phyloP scores from a whole-genome alignment of 2,113 vertebrate species.

The Pleuronectes platessa region DNA sequence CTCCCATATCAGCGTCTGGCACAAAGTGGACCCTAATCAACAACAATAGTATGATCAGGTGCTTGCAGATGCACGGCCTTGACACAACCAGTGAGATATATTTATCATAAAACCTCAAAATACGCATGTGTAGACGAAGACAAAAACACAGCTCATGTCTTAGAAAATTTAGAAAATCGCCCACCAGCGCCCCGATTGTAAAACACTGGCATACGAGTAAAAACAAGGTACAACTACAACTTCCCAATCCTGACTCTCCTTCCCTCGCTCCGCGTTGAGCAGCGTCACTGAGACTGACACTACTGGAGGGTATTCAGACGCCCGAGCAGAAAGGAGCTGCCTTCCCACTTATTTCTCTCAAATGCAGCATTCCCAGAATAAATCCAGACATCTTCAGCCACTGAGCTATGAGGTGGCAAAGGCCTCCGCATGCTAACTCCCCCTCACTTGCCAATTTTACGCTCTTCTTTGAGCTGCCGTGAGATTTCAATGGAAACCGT shows the following conservation, averaged over 20 bases:
- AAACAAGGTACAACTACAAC: conserved; percentile 50
- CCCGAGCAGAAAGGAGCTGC: conserved; percentile 61
- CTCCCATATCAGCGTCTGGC: conserved; percentile 43
- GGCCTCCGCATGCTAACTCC: conserved; percentile 77
- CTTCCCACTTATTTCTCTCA: conserved; percentile 80
- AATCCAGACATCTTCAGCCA: conserved; percentile 85
- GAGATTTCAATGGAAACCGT: conserved; percentile 77
- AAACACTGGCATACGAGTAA: conserved; percentile 39
- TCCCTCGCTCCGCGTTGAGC: conserved; percentile 39
- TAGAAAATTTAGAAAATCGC: conserved; percentile 17
- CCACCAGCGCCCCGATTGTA: conserved; percentile 21
- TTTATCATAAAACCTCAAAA: too few relatives aligned
- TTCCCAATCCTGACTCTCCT: conserved; percentile 48
- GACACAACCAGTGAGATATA: conserved; percentile 7
- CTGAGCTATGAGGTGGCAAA: conserved; percentile 82
- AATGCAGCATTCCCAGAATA: conserved; percentile 84
- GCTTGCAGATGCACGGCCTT: background rate
- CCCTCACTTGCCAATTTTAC: conserved; percentile 82
- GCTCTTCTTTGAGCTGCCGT: conserved; percentile 78
- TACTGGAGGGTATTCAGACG: conserved; percentile 63
- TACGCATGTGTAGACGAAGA: background rate
- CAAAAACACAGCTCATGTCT: conserved; percentile 2
- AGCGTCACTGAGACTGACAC: conserved; percentile 58
- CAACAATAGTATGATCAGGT: conserved; percentile 22
- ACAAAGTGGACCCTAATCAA: conserved; percentile 40